Evolutionary conservation across 2,797 vertebrate genomes (phyloP), one percentile per base, ranked within the genome.

Genomic region (Melanotaenia trifasciata): DNA sequence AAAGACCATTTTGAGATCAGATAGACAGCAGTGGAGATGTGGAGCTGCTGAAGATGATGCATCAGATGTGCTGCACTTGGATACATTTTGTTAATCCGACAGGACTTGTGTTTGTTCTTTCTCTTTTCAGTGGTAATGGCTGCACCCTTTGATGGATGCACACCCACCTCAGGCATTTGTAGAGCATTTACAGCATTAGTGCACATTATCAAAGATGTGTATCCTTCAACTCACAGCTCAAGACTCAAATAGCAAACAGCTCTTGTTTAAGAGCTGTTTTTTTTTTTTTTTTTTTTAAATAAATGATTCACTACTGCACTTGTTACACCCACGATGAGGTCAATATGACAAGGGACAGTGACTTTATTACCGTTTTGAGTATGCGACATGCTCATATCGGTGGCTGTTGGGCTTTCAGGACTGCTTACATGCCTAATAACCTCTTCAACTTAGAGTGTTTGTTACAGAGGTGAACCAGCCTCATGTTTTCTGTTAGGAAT

Each of bases 401-500:
- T 18, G 54, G 51, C 60, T 54, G 58, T 70, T 64, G 22, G 70
- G 67, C 77, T 84, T 84, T 72, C 35, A 69, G 80, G 79, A 74
- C 70, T 70, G 32, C 57, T 56, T 64, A 76, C 56, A n/a, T 72
- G 74, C 63, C 77, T 86, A 87, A 86, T 78, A 74, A 76, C 73
- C 75, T 65, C 73, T 76, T 84, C 73, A 77, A 78, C 76, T 79
- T 79, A 61, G 76, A 59, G 62, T 85, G 85, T 89, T 89, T 86
- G 83, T 84, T 74, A 84, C 86, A 74, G 81, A 84, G 78, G 78
- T 88, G 70, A 79, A 86, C 76, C 76, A 79, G 78, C 85, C 74
- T 85, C 22, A n/a, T 85, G 86, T 84, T 85, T 86, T 84, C 84
- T 83, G 72, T 86, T 78, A 67, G 85, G 51, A 81, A 76, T 78